Conservation (phyloP, 2,113 vertebrate genomes). For the sheep (Ovis aries) region ARS-UI_Ramb_v3.0 NC_056059.1:53295001-53295500, state of each 20-base stretch:
- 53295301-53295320: neutral
- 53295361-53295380: neutral
- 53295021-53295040: neutral
- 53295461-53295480: neutral
- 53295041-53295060: neutral
- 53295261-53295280: neutral
- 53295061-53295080: neutral
- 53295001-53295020: neutral
- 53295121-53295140: neutral
- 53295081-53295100: neutral
- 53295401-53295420: neutral
- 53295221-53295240: neutral
- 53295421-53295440: neutral
- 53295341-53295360: neutral
- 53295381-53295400: neutral
- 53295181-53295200: neutral
- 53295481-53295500: neutral
- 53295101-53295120: neutral
- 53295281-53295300: neutral
- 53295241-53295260: neutral
- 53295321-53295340: neutral
- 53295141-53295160: neutral
- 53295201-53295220: neutral
- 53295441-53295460: neutral
- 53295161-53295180: neutral